Percentiles rank a stretch among this genome's conserved stretches.
Conservation (phyloP, 2,797 vertebrate genomes). For the Scolopax bukidnonensis region DNA sequence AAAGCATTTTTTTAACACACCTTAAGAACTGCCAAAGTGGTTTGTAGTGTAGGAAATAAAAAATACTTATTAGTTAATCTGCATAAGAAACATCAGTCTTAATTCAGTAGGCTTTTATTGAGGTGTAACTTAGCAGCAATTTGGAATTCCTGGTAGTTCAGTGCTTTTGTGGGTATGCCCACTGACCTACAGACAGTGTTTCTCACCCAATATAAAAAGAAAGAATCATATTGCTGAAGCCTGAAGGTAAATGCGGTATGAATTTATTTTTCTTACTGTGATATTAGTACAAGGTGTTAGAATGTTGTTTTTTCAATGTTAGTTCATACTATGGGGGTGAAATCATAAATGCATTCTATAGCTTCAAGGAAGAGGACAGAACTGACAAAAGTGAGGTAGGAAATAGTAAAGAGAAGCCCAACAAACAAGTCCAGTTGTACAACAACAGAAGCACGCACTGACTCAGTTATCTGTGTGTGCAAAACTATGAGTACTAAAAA, state of each 20-base stretch:
- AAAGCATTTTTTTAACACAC: not conserved
- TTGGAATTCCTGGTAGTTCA: conserved; percentile 4
- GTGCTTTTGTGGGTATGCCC: not conserved
- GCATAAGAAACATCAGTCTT: not conserved
- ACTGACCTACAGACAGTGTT: not conserved
- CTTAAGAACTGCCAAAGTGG: not conserved
- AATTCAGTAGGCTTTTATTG: not conserved
- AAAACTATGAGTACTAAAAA: not conserved
- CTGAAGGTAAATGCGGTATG: not conserved
- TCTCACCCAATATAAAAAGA: not conserved
- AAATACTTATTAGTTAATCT: not conserved
- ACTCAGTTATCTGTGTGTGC: not conserved
- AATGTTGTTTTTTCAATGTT: not conserved
- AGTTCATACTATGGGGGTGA: not conserved
- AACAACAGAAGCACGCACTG: not conserved
- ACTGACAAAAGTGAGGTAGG: not conserved
- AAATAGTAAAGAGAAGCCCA: not conserved
- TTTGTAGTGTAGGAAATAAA: conserved; percentile 15
- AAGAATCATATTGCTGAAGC: not conserved
- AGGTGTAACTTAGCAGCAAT: not conserved
- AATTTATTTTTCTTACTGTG: not conserved
- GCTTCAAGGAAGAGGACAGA: not conserved
- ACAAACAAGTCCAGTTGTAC: not conserved
- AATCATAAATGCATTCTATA: not conserved
- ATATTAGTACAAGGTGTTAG: not conserved